phyloP scores from a whole-genome alignment of 1,140 invertebrate species.

The Drosophila insularis region DNA sequence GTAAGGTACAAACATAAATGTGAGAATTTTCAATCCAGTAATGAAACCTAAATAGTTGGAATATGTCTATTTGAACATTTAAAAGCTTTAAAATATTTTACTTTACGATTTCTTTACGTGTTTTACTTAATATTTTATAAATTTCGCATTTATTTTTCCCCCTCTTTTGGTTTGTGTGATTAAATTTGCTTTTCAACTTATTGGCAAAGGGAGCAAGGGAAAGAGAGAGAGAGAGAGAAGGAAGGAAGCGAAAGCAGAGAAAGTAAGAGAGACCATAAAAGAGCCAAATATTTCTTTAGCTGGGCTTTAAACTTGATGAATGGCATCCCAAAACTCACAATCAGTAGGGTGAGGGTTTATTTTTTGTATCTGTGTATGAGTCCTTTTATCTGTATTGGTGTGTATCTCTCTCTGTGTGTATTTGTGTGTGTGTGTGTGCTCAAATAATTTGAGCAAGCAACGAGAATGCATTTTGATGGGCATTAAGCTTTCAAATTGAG shows the following conservation, averaged over 20 bases:
- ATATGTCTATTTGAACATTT: background rate
- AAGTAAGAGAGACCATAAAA: conserved; percentile 5
- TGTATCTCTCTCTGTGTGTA: background rate
- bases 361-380: background rate
- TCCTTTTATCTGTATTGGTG: background rate
- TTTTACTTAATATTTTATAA: conserved; percentile 36
- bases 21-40: conserved; percentile 49
- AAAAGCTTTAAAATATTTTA: conserved; percentile 46
- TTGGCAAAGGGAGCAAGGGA: background rate
- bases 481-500: conserved; percentile 62
- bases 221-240: background rate
- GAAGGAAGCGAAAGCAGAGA: background rate
- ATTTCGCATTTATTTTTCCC: background rate
- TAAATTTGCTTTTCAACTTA: conserved; percentile 45
- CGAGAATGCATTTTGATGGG: conserved; percentile 65
- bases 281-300: conserved; percentile 26
- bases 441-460: conserved; percentile 34
- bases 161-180: conserved; percentile 39
- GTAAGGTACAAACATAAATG: conserved; percentile 46
- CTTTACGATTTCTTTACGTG: conserved; percentile 69
- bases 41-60: conserved; percentile 38
- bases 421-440: background rate
- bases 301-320: conserved; percentile 72
- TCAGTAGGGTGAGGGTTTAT: background rate
- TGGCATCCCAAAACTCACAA: conserved; percentile 27